Conservation (phyloP, 2,797 vertebrate genomes). For the Delichon dasypus region DNA sequence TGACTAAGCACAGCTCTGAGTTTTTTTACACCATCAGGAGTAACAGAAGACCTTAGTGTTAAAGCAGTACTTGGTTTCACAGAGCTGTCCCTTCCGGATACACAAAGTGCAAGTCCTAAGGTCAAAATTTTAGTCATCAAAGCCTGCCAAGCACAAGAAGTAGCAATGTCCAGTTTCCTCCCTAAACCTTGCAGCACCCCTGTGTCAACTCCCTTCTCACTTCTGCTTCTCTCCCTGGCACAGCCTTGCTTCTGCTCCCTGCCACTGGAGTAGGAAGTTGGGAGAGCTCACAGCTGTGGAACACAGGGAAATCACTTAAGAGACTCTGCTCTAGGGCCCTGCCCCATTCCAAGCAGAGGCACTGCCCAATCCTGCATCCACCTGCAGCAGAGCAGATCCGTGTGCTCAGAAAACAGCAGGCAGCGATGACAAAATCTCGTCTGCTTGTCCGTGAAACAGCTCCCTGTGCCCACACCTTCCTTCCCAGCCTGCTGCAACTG, state of each 20-base stretch:
- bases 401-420: rapidly evolving
- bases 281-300: neutral
- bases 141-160: neutral
- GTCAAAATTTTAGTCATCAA: neutral
- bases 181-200: neutral
- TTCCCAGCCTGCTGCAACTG: neutral
- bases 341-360: neutral
- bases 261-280: neutral
- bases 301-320: neutral
- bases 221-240: conserved; percentile 28
- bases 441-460: neutral
- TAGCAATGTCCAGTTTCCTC: neutral
- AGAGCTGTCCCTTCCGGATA: neutral
- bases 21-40: neutral
- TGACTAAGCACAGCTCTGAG: neutral
- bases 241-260: neutral
- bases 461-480: neutral
- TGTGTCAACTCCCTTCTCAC: neutral
- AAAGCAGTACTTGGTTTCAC: neutral
- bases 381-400: neutral
- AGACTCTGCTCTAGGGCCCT: neutral
- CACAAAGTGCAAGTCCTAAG: neutral
- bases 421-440: neutral
- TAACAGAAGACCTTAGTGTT: neutral
- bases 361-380: neutral